Evolutionary conservation across 2,888 invertebrate species (phyloP).

Genomic region (Erebia ligea): DNA sequence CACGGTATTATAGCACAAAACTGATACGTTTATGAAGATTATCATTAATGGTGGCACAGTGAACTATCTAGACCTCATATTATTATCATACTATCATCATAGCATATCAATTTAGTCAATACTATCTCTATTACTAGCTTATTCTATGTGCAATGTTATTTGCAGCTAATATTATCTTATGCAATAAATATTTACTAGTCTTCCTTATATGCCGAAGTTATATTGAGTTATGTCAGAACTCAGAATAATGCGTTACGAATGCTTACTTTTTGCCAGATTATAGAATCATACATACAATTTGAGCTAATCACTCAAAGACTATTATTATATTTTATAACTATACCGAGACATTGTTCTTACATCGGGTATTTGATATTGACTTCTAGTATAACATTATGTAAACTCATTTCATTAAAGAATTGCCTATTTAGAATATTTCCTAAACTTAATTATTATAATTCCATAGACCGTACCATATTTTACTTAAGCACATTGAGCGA

Average conservation of each 20-base stretch:
- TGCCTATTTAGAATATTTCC: no score
- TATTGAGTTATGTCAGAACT: slow-evolving; percentile 32
- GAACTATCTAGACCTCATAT: no score
- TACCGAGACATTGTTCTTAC: not conserved
- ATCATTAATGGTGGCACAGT: no score
- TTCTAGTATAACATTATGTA: not conserved
- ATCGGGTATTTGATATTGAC: not conserved
- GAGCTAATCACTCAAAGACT: not conserved
- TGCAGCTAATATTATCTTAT: slow-evolving; percentile 21
- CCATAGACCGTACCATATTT: no score
- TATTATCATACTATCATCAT: not conserved
- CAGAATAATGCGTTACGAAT: slow-evolving; percentile 33
- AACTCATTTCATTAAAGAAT: not conserved
- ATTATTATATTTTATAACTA: not conserved
- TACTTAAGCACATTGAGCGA: no score
- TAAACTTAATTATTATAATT: no score
- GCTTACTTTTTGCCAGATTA: slow-evolving; percentile 24
- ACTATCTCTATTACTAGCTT: not conserved
- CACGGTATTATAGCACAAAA: no score
- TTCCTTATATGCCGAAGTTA: slow-evolving; percentile 30
- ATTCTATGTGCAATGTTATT: slow-evolving; percentile 11
- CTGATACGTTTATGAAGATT: no score
- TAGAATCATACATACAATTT: slow-evolving; percentile 18
- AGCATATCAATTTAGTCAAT: not conserved
- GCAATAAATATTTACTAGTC: slow-evolving; percentile 31